Evolutionary conservation across 2,888 invertebrate species (phyloP).

Genomic region (Tuta absoluta): DNA sequence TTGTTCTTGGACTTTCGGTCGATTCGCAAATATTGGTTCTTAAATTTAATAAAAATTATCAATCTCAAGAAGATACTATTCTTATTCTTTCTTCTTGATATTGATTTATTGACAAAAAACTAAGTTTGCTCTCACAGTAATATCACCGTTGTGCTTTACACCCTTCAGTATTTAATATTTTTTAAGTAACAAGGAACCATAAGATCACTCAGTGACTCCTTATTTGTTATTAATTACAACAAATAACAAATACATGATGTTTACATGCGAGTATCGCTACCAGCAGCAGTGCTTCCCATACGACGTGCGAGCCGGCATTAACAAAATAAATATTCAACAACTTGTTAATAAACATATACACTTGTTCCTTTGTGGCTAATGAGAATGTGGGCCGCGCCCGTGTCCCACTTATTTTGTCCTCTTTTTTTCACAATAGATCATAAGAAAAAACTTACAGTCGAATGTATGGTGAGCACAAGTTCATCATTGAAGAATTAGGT

Average conservation of each 20-base stretch:
- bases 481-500: too few species aligned
- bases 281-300: conserved; percentile 58
- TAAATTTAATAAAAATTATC: too few species aligned
- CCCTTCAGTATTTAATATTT: too few species aligned
- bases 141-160: too few species aligned
- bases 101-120: too few species aligned
- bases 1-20: too few species aligned
- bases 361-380: conserved; percentile 52
- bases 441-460: too few species aligned
- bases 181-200: not conserved
- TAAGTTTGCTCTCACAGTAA: too few species aligned
- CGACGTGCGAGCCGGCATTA: conserved; percentile 70
- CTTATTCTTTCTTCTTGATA: too few species aligned
- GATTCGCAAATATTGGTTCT: too few species aligned
- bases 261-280: conserved; percentile 46
- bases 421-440: conserved; percentile 4
- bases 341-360: conserved; percentile 71
- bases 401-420: conserved; percentile 13
- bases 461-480: too few species aligned
- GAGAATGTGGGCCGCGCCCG: conserved; percentile 5
- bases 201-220: not conserved
- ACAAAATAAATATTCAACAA: conserved; percentile 79
- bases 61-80: too few species aligned
- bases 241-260: conserved; percentile 49
- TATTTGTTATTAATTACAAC: conserved; percentile 39